These are phyloP conservation scores for Drosophila subobscura DNA, from an alignment of 1,140 invertebrate species.

Conservation along the genomic window DNA sequence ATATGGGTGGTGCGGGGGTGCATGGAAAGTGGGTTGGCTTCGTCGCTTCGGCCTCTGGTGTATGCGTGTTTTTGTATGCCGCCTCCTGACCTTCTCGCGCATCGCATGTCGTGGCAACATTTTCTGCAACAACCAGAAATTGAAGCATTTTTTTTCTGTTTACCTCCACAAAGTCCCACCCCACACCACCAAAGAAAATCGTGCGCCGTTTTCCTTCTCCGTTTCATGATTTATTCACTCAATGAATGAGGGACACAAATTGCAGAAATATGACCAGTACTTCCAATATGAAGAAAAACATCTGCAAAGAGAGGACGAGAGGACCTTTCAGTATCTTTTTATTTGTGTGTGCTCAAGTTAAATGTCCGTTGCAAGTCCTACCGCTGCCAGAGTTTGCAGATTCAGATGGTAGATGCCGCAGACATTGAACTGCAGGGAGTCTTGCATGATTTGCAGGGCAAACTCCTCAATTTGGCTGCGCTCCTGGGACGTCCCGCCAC, in stretches of 20 bases:
- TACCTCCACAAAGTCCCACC: not conserved
- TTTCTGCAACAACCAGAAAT: conserved; percentile 37
- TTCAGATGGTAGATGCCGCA: conserved; percentile 67
- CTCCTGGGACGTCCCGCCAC: conserved; percentile 1
- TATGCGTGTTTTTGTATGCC: conserved; percentile 14
- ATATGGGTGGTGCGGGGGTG: too few species aligned
- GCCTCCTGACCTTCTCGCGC: conserved; percentile 44
- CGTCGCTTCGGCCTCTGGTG: conserved; percentile 2
- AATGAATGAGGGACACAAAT: conserved; percentile 44
- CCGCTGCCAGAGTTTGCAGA: conserved; percentile 47
- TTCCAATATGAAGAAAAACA: conserved; percentile 68
- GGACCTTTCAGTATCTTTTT: not conserved
- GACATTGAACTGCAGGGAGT: conserved; percentile 58
- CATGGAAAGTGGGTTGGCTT: not conserved
- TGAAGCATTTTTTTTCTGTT: not conserved
- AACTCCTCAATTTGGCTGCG: conserved; percentile 48
- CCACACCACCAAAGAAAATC: too few species aligned
- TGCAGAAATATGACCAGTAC: conserved; percentile 65
- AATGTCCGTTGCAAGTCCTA: conserved; percentile 4
- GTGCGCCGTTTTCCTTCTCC: too few species aligned
- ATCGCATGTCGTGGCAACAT: conserved; percentile 35
- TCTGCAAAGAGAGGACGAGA: conserved; percentile 21
- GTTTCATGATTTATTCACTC: conserved; percentile 30
- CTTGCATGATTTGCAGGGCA: conserved; percentile 64
- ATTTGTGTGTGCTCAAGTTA: not conserved